Evolutionary conservation across 2,797 vertebrate species (phyloP).

Genomic region (Ara ararauna): DNA sequence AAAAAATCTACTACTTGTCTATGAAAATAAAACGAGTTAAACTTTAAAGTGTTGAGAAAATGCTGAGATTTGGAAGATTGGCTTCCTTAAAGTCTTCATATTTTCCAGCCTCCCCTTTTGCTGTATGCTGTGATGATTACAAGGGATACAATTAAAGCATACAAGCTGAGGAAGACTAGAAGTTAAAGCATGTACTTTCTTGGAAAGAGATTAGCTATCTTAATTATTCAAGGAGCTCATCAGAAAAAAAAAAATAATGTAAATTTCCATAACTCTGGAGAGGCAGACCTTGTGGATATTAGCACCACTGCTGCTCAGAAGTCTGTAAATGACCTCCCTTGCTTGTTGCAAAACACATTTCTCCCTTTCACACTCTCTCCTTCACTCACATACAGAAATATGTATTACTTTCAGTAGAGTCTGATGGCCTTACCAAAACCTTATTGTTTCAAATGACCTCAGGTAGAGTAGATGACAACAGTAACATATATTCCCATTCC

Average conservation of each 20-base stretch:
- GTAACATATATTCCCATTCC: neutral
- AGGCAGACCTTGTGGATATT: neutral
- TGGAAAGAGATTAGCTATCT: conserved; percentile 64
- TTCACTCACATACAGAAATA: neutral
- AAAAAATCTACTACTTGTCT: neutral
- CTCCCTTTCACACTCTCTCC: neutral
- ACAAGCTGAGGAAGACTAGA: conserved; percentile 44
- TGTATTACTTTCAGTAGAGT: neutral
- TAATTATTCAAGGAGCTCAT: conserved; percentile 46
- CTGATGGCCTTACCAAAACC: neutral
- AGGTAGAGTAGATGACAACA: neutral
- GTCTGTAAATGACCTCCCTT: neutral
- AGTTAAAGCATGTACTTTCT: conserved; percentile 54
- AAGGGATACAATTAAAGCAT: conserved; percentile 55
- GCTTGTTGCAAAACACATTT: neutral
- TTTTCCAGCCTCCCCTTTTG: neutral
- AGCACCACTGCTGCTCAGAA: neutral
- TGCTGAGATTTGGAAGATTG: neutral
- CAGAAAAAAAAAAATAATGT: neutral
- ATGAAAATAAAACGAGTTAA: neutral
- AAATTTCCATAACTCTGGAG: conserved; percentile 42
- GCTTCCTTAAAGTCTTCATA: neutral
- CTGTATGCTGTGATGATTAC: neutral
- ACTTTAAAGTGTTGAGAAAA: neutral
- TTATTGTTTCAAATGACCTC: neutral